Percentiles rank a stretch among this genome's conserved stretches.
Evolutionary conservation across 1,140 invertebrate species (phyloP).

Genomic region (Branchinecta lindahli): DNA sequence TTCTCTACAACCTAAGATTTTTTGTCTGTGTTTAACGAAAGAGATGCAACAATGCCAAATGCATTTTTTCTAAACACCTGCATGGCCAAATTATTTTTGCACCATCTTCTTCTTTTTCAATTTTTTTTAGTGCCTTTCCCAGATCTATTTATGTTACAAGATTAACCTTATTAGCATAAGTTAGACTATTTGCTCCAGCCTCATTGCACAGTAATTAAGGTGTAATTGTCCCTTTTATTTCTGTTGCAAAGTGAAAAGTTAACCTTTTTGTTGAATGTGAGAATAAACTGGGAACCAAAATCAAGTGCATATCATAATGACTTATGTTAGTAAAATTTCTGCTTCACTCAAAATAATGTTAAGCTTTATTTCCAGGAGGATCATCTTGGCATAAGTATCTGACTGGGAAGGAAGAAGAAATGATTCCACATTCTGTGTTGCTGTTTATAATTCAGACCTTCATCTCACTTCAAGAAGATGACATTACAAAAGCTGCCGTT

Average conservation of each 20-base stretch:
- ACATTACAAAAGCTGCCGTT: constrained; percentile 9
- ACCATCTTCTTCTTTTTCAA: constrained; percentile 8
- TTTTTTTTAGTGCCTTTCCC: too few species aligned
- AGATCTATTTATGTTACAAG: too few species aligned
- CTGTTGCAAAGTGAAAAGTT: constrained; percentile 5
- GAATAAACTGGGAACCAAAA: constrained; percentile 2
- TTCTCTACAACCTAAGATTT: too few species aligned
- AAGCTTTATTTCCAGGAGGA: constrained; percentile 8
- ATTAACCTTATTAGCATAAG: too few species aligned
- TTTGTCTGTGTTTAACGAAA: constrained; percentile 6
- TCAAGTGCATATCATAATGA: constrained; percentile 1
- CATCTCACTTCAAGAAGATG: constrained; percentile 8
- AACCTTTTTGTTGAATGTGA: constrained; percentile 8
- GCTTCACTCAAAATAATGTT: constrained; percentile 9
- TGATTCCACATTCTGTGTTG: constrained; percentile 1
- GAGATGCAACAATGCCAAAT: constrained; percentile 8
- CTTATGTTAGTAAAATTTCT: constrained; percentile 9
- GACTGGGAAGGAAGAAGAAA: constrained; percentile 8
- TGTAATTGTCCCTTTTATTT: too few species aligned
- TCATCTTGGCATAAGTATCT: constrained; percentile 8
- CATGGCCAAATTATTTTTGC: constrained; percentile 6
- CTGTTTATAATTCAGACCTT: constrained; percentile 9
- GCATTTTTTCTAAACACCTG: constrained; percentile 5
- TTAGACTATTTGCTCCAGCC: too few species aligned
- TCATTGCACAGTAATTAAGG: too few species aligned